phyloP scores from a whole-genome alignment of 2,113 vertebrate species.

The Callopanchax toddi region DNA sequence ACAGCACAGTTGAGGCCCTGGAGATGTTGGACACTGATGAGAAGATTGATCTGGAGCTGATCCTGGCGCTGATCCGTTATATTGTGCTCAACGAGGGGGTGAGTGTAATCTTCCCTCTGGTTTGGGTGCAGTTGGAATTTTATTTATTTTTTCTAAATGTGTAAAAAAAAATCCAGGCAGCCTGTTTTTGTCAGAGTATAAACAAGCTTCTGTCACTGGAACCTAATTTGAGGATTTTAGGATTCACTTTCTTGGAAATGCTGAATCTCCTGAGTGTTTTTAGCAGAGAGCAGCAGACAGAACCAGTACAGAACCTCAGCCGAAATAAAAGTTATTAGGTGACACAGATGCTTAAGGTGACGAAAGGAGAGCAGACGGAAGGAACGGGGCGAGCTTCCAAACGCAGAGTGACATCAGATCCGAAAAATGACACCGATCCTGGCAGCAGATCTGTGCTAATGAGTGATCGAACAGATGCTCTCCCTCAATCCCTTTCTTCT shows the following conservation, averaged over 20 bases:
- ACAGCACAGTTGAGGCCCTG: conserved; percentile 84
- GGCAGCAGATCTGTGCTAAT: conserved; percentile 54
- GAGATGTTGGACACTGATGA: conserved; percentile 90
- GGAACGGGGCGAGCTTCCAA: conserved; percentile 41
- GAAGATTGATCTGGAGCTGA: conserved; percentile 92
- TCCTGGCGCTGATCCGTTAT: conserved; percentile 89
- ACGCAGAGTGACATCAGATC: conserved; percentile 35
- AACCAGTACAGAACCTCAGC: neutral
- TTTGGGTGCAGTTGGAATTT: conserved; percentile 1
- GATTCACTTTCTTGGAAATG: neutral
- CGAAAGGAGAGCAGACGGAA: conserved; percentile 55
- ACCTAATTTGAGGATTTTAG: neutral
- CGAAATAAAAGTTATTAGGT: conserved; percentile 14
- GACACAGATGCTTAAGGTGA: conserved; percentile 7
- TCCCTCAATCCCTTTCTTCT: conserved; percentile 5
- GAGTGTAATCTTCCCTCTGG: conserved; percentile 34
- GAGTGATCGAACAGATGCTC: conserved; percentile 60
- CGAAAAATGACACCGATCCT: conserved; percentile 52
- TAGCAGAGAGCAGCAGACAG: neutral
- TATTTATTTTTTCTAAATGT: neutral
- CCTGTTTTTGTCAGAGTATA: neutral
- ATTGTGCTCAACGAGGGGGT: conserved; percentile 93
- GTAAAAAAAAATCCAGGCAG: neutral
- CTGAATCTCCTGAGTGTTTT: neutral
- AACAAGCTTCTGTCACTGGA: neutral